Percentiles rank a stretch among this genome's conserved stretches.
Evolutionary conservation across 2,113 vertebrate species (phyloP).

Genomic region (Steatornis caripensis): DNA sequence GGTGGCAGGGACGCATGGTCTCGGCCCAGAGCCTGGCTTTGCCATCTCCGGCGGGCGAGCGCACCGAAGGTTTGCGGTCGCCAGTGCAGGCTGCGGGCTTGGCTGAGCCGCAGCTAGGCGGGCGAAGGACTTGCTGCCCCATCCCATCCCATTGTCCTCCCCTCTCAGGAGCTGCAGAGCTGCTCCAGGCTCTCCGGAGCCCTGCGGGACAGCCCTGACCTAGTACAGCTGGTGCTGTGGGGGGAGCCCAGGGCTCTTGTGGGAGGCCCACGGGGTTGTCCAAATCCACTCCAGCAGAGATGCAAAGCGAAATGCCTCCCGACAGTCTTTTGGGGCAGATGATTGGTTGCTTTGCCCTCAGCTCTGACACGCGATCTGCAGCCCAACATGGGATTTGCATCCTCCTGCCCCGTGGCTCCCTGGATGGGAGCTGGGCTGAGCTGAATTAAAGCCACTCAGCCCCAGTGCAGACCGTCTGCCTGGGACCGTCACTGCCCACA

Average conservation of each 20-base stretch:
- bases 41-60: not conserved
- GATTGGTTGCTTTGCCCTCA: not conserved
- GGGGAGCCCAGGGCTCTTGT: not conserved
- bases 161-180: not conserved
- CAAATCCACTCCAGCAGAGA: not conserved
- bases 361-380: accelerated
- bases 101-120: not conserved
- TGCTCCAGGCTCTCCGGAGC: not conserved
- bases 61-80: constrained; percentile 32
- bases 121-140: not conserved
- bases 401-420: not conserved
- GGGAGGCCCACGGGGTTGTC: not conserved
- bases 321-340: not conserved
- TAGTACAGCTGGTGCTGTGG: accelerated
- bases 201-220: not conserved
- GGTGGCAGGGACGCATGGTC: constrained; percentile 32
- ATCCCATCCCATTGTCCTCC: not conserved
- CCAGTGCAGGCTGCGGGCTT: not conserved
- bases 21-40: constrained; percentile 31
- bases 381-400: not conserved
- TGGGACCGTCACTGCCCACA: accelerated
- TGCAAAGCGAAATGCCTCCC: not conserved
- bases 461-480: accelerated
- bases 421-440: not conserved
- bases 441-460: not conserved